Evolutionary conservation across 1,140 invertebrate genomes (phyloP).

Genomic region (Globodera rostochiensis): DNA sequence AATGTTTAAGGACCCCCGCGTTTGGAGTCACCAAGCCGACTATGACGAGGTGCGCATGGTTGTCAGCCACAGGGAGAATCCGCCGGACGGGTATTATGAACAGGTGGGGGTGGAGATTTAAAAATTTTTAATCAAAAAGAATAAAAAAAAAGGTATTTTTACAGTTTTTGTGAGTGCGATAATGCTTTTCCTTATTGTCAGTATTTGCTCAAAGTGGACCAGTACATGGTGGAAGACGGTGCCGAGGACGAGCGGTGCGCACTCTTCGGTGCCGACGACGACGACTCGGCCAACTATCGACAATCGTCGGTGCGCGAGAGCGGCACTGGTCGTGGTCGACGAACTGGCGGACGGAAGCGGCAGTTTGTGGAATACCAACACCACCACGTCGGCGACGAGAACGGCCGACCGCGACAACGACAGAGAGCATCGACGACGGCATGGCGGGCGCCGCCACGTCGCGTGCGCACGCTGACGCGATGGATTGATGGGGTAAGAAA

Average conservation of each 20-base stretch:
- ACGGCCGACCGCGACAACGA: constrained; percentile 14
- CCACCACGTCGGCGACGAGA: constrained; percentile 15
- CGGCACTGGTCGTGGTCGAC: constrained; percentile 17
- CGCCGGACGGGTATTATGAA: constrained; percentile 53
- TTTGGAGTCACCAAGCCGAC: constrained; percentile 48
- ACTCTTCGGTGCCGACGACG: constrained; percentile 21
- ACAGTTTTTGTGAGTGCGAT: too few species aligned
- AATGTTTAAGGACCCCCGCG: constrained; percentile 40
- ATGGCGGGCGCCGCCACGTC: constrained; percentile 4
- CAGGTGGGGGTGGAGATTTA: not conserved
- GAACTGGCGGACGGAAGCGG: constrained; percentile 1
- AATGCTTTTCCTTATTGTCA: constrained; percentile 13
- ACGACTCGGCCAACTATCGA: constrained; percentile 34
- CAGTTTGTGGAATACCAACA: not conserved
- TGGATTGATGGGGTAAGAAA: constrained; percentile 42
- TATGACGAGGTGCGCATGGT: constrained; percentile 45
- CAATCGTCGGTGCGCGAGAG: constrained; percentile 16
- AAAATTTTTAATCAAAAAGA: too few species aligned
- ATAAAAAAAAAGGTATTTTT: too few species aligned
- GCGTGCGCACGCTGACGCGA: constrained; percentile 27
- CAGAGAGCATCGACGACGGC: constrained; percentile 5
- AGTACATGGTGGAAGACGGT: constrained; percentile 42
- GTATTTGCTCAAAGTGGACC: constrained; percentile 44
- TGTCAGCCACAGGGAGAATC: constrained; percentile 49
- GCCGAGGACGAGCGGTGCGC: not conserved